Evolutionary conservation across 2,113 vertebrate genomes (phyloP), one percentile per base, ranked within the genome.

Genomic region (Pica pica): DNA sequence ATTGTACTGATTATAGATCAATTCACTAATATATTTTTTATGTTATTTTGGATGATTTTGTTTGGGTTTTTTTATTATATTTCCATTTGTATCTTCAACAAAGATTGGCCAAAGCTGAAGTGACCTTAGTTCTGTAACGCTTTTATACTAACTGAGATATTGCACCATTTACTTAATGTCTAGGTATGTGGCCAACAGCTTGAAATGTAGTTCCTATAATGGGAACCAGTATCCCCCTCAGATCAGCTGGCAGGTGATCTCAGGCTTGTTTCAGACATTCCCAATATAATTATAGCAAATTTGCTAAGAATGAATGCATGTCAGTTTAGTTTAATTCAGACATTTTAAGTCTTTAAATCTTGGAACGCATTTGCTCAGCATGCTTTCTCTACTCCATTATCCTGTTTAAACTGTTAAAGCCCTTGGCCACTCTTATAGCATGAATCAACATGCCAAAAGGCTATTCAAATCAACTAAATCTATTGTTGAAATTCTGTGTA

Each of bases 331-430:
- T 96, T 96, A 95, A 95, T 94, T 94, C 94, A 95, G 65, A 89
- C 76, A 87, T 95, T 96, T 95, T 90, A 97, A 92, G 91, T 71
- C 87, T 73, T 93, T 96, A 92, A 69, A 82, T 91, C 70, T 75
- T 94, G 87, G 63, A 95, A 95, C 91, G 50, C 71, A 85, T 96
- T 95, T 95, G 77, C 94, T 52, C 95, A 87, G 95, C 95, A 89
- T 77, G 95, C 20, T 87, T 83, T 69, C 90, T 93, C 74, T 80
- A 63, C 53, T 35, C 87, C 81, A 92, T 96, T 95, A 92, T 97
- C 77, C 81, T 89, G 59, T 92, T 96, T 93, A 94, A 95, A 91
- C 44, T 93, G 93, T 90, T 97, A 93, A 97, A 97, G 91, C 77
- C 52, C 59, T 92, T 95, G 93, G 91, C 93, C 68, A 94, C 90